These are phyloP conservation scores for Drosophila nannoptera DNA, from an alignment of 1,140 invertebrate genomes.

Conservation along the genomic window DNA sequence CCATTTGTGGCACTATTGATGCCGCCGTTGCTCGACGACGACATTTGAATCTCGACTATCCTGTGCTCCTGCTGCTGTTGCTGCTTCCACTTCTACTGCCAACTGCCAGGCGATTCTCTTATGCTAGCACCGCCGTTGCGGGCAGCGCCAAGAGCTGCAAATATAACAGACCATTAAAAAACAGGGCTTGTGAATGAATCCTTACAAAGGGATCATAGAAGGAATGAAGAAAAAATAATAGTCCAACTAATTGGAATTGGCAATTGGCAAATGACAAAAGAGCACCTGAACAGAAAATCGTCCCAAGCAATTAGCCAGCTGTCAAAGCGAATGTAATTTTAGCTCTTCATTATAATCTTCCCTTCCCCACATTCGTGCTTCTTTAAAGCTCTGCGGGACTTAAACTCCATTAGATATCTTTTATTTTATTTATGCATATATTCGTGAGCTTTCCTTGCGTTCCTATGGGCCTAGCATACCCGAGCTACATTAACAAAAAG, in stretches of 20 bases:
- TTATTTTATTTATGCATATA: no score
- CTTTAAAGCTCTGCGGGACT: neutral
- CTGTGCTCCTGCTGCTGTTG: constrained; percentile 24
- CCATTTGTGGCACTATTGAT: constrained; percentile 75
- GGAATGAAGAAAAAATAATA: constrained; percentile 4
- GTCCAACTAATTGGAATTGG: neutral
- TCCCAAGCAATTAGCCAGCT: constrained; percentile 29
- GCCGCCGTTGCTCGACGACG: constrained; percentile 69
- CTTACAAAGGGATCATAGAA: constrained; percentile 17
- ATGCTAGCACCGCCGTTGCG: constrained; percentile 35
- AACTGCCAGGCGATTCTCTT: constrained; percentile 10
- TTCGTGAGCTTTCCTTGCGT: neutral
- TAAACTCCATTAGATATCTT: neutral
- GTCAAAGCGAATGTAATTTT: constrained; percentile 3
- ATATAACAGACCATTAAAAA: constrained; percentile 10
- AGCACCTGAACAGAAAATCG: constrained; percentile 33
- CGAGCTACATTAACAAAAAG: no score
- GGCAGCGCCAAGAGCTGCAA: constrained; percentile 29
- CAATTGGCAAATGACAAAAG: constrained; percentile 18
- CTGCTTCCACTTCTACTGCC: constrained; percentile 30
- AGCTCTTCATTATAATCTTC: constrained; percentile 5
- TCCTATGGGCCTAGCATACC: neutral
- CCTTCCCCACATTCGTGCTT: neutral
- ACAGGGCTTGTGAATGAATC: constrained; percentile 15
- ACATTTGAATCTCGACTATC: constrained; percentile 52